These are phyloP conservation scores for Andricus quercusramuli DNA, from an alignment of 2,888 invertebrate genomes.

Conservation along the genomic window DNA sequence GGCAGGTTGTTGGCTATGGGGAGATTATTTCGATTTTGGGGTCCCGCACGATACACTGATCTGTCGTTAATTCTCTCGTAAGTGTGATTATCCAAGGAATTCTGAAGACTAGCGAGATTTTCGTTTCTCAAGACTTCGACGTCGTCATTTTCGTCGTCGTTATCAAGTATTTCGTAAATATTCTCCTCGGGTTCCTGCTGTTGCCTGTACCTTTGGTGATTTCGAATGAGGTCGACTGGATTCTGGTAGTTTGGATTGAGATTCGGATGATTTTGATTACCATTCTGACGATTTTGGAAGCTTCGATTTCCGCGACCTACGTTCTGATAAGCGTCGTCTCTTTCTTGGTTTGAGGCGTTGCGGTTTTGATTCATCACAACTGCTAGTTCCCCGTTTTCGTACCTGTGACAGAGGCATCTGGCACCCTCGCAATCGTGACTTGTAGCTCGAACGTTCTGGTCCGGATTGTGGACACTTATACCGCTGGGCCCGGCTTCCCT, in stretches of 20 bases:
- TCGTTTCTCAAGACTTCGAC: conserved; percentile 62
- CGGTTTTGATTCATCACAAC: conserved; percentile 74
- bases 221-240: conserved; percentile 67
- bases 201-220: conserved; percentile 69
- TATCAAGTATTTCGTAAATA: conserved; percentile 76
- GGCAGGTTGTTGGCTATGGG: conserved; percentile 60
- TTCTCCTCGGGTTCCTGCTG: conserved; percentile 76
- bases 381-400: conserved; percentile 74
- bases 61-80: conserved; percentile 73
- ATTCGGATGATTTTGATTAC: conserved; percentile 61
- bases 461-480: conserved; percentile 51
- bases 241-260: conserved; percentile 74
- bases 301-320: conserved; percentile 58
- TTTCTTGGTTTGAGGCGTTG: conserved; percentile 60
- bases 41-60: conserved; percentile 60
- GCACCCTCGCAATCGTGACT: conserved; percentile 71
- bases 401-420: conserved; percentile 70
- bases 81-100: conserved; percentile 65
- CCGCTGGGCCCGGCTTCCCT: conserved; percentile 69
- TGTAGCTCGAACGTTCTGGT: conserved; percentile 50
- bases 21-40: conserved; percentile 58
- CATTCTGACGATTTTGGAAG: conserved; percentile 61
- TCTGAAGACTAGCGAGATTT: conserved; percentile 56
- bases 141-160: conserved; percentile 63
- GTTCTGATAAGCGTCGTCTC: conserved; percentile 68